These are phyloP conservation scores for Conger conger DNA, from an alignment of 2,113 vertebrate species.

Conservation along the genomic window DNA sequence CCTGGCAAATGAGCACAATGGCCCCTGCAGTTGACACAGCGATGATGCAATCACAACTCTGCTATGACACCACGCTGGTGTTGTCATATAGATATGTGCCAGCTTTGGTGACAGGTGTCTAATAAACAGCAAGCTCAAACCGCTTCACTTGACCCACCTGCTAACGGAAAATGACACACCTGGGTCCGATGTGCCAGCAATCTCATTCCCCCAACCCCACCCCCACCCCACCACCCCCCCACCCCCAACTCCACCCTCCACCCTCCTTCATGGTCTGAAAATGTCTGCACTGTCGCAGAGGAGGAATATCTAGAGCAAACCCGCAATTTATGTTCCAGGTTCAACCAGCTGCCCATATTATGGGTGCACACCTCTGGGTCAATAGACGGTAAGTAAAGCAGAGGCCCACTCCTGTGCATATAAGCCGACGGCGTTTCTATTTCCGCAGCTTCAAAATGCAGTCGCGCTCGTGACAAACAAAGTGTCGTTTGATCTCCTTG, in stretches of 20 bases:
- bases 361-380: neutral
- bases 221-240: neutral
- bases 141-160: neutral
- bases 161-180: neutral
- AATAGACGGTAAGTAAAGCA: neutral
- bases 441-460: neutral
- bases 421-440: neutral
- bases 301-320: neutral
- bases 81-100: neutral
- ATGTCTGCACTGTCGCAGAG: neutral
- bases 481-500: constrained; percentile 1
- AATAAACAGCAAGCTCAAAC: neutral
- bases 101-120: neutral
- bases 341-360: neutral
- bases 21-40: neutral
- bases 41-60: neutral
- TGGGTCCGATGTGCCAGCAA: neutral
- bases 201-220: neutral
- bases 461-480: neutral
- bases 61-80: neutral
- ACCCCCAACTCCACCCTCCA: neutral
- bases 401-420: neutral
- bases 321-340: neutral
- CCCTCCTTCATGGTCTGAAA: neutral
- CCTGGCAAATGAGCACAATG: neutral